Evolutionary conservation across 2,797 vertebrate genomes (phyloP).

Genomic region (Todus mexicanus): DNA sequence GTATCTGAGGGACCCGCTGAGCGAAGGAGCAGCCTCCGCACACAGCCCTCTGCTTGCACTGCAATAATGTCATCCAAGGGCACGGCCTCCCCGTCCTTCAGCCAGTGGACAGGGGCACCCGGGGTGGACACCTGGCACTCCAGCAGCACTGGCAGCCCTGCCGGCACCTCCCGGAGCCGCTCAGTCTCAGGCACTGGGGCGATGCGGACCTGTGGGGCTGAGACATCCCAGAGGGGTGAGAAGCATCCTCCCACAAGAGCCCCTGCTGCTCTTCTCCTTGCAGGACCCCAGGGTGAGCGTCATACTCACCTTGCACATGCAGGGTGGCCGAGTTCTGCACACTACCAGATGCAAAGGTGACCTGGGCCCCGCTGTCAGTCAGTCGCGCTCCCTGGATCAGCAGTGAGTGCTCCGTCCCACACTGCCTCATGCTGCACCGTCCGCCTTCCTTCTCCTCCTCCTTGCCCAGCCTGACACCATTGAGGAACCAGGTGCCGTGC

Average conservation of each 20-base stretch:
- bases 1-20: constrained; percentile 76
- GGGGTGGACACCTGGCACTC: constrained; percentile 80
- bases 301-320: constrained; percentile 88
- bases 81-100: constrained; percentile 86
- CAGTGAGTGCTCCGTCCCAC: constrained; percentile 83
- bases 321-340: constrained; percentile 87
- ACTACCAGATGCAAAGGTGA: constrained; percentile 86
- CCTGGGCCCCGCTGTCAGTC: constrained; percentile 82
- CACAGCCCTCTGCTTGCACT: constrained; percentile 73
- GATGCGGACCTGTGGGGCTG: constrained; percentile 67
- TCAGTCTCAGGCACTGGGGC: background rate
- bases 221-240: rapidly evolving
- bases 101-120: constrained; percentile 80
- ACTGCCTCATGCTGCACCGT: constrained; percentile 74
- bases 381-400: constrained; percentile 79
- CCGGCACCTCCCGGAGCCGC: constrained; percentile 3
- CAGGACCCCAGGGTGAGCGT: background rate
- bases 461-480: constrained; percentile 77
- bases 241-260: background rate
- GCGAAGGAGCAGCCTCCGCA: constrained; percentile 77
- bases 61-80: constrained; percentile 69
- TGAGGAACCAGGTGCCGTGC: constrained; percentile 88
- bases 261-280: background rate
- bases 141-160: constrained; percentile 74
- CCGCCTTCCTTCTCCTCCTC: constrained; percentile 75